phyloP scores from a whole-genome alignment of 2,888 invertebrate genomes.

The Thyatira batis region DNA sequence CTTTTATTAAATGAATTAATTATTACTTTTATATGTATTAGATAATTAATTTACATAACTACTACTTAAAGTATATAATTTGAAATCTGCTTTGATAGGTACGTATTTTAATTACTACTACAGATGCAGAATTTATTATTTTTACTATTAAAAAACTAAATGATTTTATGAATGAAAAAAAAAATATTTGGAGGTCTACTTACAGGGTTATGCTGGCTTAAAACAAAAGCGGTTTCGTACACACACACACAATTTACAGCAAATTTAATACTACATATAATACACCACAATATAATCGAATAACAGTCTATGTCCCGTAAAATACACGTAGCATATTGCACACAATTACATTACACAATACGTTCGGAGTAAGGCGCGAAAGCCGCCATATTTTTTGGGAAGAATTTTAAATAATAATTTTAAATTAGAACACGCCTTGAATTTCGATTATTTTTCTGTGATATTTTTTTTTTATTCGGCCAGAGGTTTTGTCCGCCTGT shows the following conservation, averaged over 20 bases:
- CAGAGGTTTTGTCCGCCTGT: conserved; percentile 38
- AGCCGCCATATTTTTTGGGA: conserved; percentile 24
- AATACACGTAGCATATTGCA: conserved; percentile 13
- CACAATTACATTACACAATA: not conserved
- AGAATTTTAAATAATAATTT: conserved; percentile 10
- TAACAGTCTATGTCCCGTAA: conserved; percentile 17
- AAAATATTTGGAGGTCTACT: not conserved
- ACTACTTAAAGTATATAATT: too few relatives aligned
- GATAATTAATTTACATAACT: too few relatives aligned
- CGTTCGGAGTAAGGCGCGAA: not conserved
- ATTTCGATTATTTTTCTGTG: conserved; percentile 33
- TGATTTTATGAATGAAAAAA: not conserved
- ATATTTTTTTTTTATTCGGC: conserved; percentile 34
- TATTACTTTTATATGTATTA: too few relatives aligned
- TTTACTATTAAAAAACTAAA: not conserved
- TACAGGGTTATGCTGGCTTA: not conserved
- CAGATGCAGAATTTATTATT: too few relatives aligned
- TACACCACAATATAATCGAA: not conserved
- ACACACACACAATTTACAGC: conserved; percentile 2
- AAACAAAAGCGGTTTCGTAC: not conserved
- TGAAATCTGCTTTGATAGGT: too few relatives aligned
- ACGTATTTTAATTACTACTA: too few relatives aligned
- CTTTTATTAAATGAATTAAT: too few relatives aligned
- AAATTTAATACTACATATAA: not conserved
- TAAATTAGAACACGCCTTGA: conserved; percentile 33